phyloP scores from a whole-genome alignment of 2,113 vertebrate genomes.

The Cynocephalus volans region DNA sequence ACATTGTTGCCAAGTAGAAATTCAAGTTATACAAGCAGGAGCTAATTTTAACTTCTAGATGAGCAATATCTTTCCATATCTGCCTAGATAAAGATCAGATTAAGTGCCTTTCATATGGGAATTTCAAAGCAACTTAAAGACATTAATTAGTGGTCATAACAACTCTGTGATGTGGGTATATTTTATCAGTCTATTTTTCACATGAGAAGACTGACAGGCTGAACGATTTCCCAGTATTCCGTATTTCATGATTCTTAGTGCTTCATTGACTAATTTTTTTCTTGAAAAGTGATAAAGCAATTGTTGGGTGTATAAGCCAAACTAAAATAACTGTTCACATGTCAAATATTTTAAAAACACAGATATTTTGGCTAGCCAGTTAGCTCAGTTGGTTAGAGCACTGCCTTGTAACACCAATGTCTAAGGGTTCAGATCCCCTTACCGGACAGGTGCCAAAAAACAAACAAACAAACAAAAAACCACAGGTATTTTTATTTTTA shows the following conservation, averaged over 20 bases:
- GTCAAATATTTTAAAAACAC: background rate
- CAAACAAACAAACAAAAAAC: too few relatives aligned
- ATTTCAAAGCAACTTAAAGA: slow-evolving; percentile 63
- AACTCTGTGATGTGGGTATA: background rate
- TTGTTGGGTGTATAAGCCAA: background rate
- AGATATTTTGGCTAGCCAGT: background rate
- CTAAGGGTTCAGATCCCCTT: too few relatives aligned
- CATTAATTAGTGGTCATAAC: slow-evolving; percentile 56
- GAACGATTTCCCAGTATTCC: background rate
- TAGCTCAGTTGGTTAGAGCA: too few relatives aligned
- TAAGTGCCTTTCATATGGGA: slow-evolving; percentile 49
- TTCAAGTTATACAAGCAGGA: slow-evolving; percentile 63
- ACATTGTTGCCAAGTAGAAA: slow-evolving; percentile 62
- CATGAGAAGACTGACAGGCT: background rate
- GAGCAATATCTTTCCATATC: background rate
- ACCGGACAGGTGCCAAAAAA: too few relatives aligned
- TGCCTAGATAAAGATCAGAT: slow-evolving; percentile 48
- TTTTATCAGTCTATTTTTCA: slow-evolving; percentile 33
- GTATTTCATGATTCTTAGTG: background rate
- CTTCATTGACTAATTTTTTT: background rate
- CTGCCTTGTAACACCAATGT: too few relatives aligned
- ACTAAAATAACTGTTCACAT: slow-evolving; percentile 38
- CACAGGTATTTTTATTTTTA: background rate
- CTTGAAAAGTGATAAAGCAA: slow-evolving; percentile 18
- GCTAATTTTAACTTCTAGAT: slow-evolving; percentile 19